A percentile compares a stretch with the other conserved stretches of the same genome.
These are phyloP conservation scores for Rhabdomys pumilio DNA, from an alignment of 2,797 vertebrate genomes.

Conservation along the genomic window DNA sequence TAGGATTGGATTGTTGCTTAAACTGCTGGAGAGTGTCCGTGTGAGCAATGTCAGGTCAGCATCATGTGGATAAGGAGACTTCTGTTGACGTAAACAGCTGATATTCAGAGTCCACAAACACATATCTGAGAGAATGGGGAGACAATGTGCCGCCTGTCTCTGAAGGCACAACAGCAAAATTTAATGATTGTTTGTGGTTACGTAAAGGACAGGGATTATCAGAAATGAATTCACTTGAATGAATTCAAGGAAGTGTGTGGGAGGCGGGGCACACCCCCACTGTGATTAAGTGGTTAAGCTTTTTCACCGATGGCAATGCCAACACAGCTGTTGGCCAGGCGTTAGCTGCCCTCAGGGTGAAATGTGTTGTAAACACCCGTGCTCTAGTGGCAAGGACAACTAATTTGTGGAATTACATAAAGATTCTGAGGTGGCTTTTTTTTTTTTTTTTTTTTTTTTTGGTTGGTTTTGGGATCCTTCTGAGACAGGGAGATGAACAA, in stretches of 20 bases:
- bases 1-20: slow-evolving; percentile 58
- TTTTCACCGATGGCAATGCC: slow-evolving; percentile 8
- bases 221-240: slow-evolving; percentile 63
- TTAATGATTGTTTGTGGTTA: slow-evolving; percentile 38
- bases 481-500: background rate
- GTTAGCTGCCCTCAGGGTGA: fast-evolving
- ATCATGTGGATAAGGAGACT: slow-evolving; percentile 47
- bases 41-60: background rate
- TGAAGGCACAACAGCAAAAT: slow-evolving; percentile 2
- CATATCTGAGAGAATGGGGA: slow-evolving; percentile 4
- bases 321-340: slow-evolving; percentile 32
- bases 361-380: background rate
- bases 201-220: slow-evolving; percentile 73
- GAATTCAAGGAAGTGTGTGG: slow-evolving; percentile 79
- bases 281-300: background rate
- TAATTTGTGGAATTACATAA: background rate
- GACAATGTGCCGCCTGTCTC: slow-evolving; percentile 34
- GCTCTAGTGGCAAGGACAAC: background rate
- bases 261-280: too few relatives aligned
- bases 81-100: slow-evolving; percentile 73
- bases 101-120: slow-evolving; percentile 66
- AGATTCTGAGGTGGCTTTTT: background rate
- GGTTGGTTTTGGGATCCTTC: background rate
- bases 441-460: background rate
- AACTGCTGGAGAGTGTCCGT: slow-evolving; percentile 42